Percentiles rank a stretch among this genome's conserved stretches.
Evolutionary conservation across 2,888 invertebrate genomes (phyloP).

Genomic region (Bhutanitis thaidina): DNA sequence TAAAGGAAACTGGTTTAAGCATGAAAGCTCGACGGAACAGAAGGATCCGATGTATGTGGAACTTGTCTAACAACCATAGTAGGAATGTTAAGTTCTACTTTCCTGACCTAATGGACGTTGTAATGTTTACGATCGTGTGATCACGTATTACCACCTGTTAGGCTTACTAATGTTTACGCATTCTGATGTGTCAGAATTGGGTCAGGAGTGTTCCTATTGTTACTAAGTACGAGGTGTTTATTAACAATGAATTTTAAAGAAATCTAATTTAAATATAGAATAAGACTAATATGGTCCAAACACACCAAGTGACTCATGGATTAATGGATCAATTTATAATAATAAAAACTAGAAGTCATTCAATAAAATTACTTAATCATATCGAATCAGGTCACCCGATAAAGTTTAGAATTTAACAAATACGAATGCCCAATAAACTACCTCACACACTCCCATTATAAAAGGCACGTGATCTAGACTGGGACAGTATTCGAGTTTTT

Average conservation of each 20-base stretch:
- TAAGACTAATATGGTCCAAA: neutral
- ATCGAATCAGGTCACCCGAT: too few relatives aligned
- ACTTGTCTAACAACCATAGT: slow-evolving; percentile 55
- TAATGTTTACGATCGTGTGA: slow-evolving; percentile 24
- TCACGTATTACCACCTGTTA: slow-evolving; percentile 24
- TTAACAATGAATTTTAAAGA: slow-evolving; percentile 8
- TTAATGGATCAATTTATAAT: too few relatives aligned
- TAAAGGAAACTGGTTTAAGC: slow-evolving; percentile 50
- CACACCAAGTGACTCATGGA: too few relatives aligned
- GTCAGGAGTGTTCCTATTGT: slow-evolving; percentile 8
- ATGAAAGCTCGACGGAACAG: slow-evolving; percentile 39
- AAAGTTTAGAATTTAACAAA: too few relatives aligned
- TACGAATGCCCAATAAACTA: too few relatives aligned
- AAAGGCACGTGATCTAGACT: too few relatives aligned
- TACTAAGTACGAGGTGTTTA: neutral
- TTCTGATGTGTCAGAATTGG: slow-evolving; percentile 14
- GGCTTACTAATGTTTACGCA: slow-evolving; percentile 22
- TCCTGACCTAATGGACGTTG: slow-evolving; percentile 43
- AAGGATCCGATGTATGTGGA: slow-evolving; percentile 39
- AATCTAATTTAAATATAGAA: neutral
- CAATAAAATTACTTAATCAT: too few relatives aligned
- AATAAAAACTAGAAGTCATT: too few relatives aligned
- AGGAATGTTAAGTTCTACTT: slow-evolving; percentile 58
- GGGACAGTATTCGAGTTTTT: too few relatives aligned
- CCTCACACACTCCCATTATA: too few relatives aligned